phyloP scores from a whole-genome alignment of 2,113 vertebrate genomes.

The Thamnaconus septentrionalis region DNA sequence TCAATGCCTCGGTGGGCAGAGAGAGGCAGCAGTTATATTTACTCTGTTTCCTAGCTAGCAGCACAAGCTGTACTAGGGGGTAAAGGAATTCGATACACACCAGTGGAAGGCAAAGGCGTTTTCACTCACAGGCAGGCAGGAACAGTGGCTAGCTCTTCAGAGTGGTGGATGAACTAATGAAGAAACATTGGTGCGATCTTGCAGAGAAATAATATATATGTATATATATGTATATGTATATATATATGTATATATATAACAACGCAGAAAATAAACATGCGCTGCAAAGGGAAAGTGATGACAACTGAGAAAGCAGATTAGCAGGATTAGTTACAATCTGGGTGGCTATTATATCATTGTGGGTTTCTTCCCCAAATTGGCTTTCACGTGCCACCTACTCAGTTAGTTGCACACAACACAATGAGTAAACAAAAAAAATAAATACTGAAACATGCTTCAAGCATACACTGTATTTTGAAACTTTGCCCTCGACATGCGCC shows the following conservation, averaged over 20 bases:
- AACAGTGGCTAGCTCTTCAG: slow-evolving; percentile 39
- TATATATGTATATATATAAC: too few species aligned
- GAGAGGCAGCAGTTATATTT: slow-evolving; percentile 73
- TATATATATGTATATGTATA: too few species aligned
- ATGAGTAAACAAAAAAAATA: too few species aligned
- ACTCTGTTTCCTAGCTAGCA: slow-evolving; percentile 72
- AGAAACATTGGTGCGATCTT: slow-evolving; percentile 50
- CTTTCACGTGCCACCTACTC: too few species aligned
- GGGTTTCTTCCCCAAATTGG: too few species aligned
- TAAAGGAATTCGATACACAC: slow-evolving; percentile 72
- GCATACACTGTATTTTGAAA: background rate
- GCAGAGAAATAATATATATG: slow-evolving; percentile 36
- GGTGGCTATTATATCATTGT: too few species aligned
- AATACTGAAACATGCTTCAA: background rate
- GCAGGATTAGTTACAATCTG: too few species aligned
- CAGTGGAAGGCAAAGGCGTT: slow-evolving; percentile 60
- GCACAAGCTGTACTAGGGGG: slow-evolving; percentile 61
- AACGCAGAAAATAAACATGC: too few species aligned
- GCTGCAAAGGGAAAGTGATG: too few species aligned
- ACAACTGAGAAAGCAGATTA: too few species aligned
- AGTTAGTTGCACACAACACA: too few species aligned
- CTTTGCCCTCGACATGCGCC: background rate
- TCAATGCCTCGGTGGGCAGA: slow-evolving; percentile 72
- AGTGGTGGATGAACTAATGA: slow-evolving; percentile 61
- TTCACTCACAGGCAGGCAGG: slow-evolving; percentile 50